These are phyloP conservation scores for Perizoma affinitatum DNA, from an alignment of 2,888 invertebrate genomes.

Conservation along the genomic window DNA sequence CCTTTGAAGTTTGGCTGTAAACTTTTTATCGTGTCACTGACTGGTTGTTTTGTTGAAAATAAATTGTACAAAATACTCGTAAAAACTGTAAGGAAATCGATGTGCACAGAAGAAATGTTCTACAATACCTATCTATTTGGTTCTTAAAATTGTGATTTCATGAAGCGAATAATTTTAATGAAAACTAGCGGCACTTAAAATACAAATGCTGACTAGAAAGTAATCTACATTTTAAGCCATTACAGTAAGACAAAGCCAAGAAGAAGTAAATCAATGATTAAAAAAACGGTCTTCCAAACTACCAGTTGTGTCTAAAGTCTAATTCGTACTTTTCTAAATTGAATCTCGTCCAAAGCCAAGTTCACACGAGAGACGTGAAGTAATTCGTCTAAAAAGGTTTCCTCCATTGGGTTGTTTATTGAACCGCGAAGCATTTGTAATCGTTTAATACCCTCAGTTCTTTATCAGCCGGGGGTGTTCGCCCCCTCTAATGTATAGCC, in stretches of 20 bases:
- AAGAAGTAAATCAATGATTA: too few relatives aligned
- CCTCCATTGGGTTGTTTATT: conserved; percentile 76
- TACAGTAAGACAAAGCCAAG: too few relatives aligned
- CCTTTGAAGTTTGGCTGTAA: conserved; percentile 36
- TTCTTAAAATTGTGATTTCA: neutral
- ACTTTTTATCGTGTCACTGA: conserved; percentile 42
- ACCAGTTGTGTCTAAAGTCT: too few relatives aligned
- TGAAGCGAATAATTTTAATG: too few relatives aligned
- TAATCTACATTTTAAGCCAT: too few relatives aligned
- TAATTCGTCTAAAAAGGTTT: conserved; percentile 74
- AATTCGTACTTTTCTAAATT: too few relatives aligned
- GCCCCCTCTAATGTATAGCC: conserved; percentile 71
- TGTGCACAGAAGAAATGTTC: neutral
- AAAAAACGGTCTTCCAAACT: too few relatives aligned
- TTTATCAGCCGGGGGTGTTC: conserved; percentile 78
- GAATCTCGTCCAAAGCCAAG: conserved; percentile 16
- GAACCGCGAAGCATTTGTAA: conserved; percentile 84
- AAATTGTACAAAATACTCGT: conserved; percentile 1
- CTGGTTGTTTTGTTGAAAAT: conserved; percentile 9
- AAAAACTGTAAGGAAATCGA: neutral
- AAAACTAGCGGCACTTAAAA: too few relatives aligned
- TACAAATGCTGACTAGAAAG: too few relatives aligned
- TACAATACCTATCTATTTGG: too few relatives aligned
- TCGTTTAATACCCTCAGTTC: conserved; percentile 85
- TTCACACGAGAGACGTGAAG: conserved; percentile 51